Evolutionary conservation across 1,140 invertebrate species (phyloP), one percentile per base, ranked within the genome.

Genomic region (Stegodyphus dumicola): DNA sequence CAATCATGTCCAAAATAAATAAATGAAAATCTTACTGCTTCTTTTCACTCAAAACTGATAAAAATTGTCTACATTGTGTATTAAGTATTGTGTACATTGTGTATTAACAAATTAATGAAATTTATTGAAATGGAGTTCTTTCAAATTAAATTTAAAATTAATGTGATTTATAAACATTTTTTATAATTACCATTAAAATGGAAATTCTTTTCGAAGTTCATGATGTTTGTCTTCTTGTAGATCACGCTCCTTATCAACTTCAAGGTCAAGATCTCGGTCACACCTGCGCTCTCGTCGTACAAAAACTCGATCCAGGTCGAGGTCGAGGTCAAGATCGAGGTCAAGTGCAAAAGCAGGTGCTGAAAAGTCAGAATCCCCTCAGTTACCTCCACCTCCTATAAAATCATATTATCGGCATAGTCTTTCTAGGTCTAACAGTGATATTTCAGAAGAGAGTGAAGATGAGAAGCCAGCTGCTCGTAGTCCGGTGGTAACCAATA

Each of bases 201-300:
- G 33, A 33, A 33, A 33, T 33, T 33, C 33, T 33, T 33, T 33
- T 33, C 33, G 3, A 33, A 33, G 33, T 33, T 33, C 33, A 33
- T 33, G 3, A 33, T 33, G 33, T 33, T 33, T 56, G 56, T 60
- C 17, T 17, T 53, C 33, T 85, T 78, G 6, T 60, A 90, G 89
- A 65, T 91, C 90, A 6, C 89, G 89, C 51, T 66, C 87, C 17
- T 88, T 89, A 17, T 90, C 90, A 75, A 88, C 89, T 78, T 91
- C 91, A 66, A 86, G 91, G 85, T 91, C 91, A 18, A 90, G 90
- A 81, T 91, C 91, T 48, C 88, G 90, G 86, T 91, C 91, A 66
- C 65, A 87, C 48, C 85, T 78, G 75, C 77, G 66, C 75, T 65
- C 77, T 15, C 60, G 67, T 6, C 54, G n/a, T 15, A 65, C 6